Base-by-base conservation (phyloP, 2,113 vertebrate genomes). In the Microcebus tavaratra region DNA sequence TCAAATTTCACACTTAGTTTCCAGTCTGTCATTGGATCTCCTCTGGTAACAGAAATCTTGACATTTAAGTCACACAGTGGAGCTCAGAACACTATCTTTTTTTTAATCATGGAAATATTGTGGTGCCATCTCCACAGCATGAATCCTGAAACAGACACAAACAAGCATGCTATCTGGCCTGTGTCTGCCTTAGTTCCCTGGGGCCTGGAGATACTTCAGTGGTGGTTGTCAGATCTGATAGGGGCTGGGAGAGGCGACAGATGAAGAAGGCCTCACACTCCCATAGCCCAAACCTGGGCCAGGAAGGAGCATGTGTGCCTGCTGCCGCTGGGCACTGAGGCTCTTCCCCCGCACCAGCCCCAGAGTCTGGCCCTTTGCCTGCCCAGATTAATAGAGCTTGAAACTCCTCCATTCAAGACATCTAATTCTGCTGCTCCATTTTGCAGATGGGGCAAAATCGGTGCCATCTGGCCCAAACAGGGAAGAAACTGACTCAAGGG, bases 41-140 rank as follows among this genome's bases (percentile, higher is more conserved):
- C 76, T 86, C 94, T 65, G 87, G 94, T 89, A 55, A 75, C 80
- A 91, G 95, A 73, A 97, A 84, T 96, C 55, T 92, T 90, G 42
- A 45, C 55, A 59, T 84, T 96, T 95, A 76, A 67, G 57, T 95
- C 27, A 53, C 78, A 61, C 39, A 2, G 11, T 57, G 34, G 92
- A 95, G 27, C 72, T 78, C 14, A 23, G 73, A 92, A 95, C 72
- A 68, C 57, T 92, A 31, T 67, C 67, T 87, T 68, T 86, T 68
- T 78, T 83, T 61, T 20, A 48, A 72, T 90, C 21, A 0, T 57
- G 87, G 83, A 89, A 65, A 94, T 57, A 82, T 70, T 50, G 21
- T 78, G 63, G 88, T 34, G 14, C 92, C 0, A 0, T 86, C 65
- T 93, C 83, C 91, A 48, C 27, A 11, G 3, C 86, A 34, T 78